A percentile compares a stretch with the other conserved stretches of the same genome.
phyloP scores from a whole-genome alignment of 2,797 vertebrate genomes.

The Octomys mimax region DNA sequence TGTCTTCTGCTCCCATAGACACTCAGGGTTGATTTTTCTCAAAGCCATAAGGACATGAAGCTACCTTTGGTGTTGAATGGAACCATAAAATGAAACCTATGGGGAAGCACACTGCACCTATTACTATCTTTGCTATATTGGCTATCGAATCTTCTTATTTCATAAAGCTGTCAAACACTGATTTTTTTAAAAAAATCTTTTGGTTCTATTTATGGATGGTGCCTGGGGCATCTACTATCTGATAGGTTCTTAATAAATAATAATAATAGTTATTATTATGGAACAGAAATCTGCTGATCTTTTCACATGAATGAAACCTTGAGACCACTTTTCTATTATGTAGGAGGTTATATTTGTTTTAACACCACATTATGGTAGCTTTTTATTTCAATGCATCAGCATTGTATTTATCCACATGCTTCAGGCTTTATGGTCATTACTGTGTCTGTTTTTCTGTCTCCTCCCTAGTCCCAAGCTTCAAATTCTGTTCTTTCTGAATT shows the following conservation, averaged over 20 bases:
- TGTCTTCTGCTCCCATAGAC: neutral
- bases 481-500: conserved; percentile 42
- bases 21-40: conserved; percentile 6
- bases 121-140: conserved; percentile 64
- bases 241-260: conserved; percentile 81
- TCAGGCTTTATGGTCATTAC: conserved; percentile 40
- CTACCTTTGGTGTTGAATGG: conserved; percentile 57
- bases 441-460: conserved; percentile 60
- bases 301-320: conserved; percentile 60
- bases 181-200: neutral
- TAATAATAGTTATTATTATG: conserved; percentile 78
- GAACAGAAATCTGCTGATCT: conserved; percentile 69
- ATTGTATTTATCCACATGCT: conserved; percentile 18
- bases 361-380: neutral
- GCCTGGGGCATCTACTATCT: conserved; percentile 73
- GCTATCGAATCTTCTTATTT: conserved; percentile 68
- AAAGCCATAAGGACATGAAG: conserved; percentile 40
- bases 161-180: conserved; percentile 66
- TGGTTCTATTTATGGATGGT: conserved; percentile 68
- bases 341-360: conserved; percentile 27
- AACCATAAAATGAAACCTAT: conserved; percentile 63
- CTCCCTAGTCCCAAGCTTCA: conserved; percentile 23
- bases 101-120: neutral
- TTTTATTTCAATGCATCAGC: conserved; percentile 51
- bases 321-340: conserved; percentile 56